phyloP scores from a whole-genome alignment of 2,113 vertebrate genomes.

The Mobula hypostoma region DNA sequence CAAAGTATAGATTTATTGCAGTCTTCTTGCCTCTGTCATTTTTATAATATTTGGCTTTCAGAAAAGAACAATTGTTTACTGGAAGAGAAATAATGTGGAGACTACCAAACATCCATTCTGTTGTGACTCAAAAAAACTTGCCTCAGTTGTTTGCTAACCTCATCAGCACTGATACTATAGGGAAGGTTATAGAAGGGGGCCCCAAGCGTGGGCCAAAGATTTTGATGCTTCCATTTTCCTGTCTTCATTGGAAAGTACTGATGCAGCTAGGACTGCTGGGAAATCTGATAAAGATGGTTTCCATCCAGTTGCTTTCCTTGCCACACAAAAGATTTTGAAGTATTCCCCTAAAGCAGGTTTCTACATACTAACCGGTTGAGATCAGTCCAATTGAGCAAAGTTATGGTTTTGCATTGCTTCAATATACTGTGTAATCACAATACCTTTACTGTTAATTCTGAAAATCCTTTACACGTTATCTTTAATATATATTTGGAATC shows the following conservation, averaged over 20 bases:
- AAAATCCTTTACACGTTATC: not conserved
- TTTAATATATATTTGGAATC: constrained; percentile 48
- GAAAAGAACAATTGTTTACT: not conserved
- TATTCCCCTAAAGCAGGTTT: too few species aligned
- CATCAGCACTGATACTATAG: not conserved
- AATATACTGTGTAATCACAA: not conserved
- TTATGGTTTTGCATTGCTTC: not conserved
- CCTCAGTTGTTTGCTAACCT: not conserved
- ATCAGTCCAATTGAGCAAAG: not conserved
- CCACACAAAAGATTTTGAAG: too few species aligned
- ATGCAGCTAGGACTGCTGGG: not conserved
- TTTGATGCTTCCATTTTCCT: not conserved
- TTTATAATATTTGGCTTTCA: not conserved
- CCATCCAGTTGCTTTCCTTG: too few species aligned
- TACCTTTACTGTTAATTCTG: not conserved
- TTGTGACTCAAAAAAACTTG: not conserved
- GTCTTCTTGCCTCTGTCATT: not conserved
- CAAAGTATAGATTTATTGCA: not conserved
- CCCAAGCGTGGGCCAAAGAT: not conserved
- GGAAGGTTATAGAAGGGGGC: not conserved
- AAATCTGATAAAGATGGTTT: not conserved
- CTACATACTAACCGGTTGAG: too few species aligned
- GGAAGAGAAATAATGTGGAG: not conserved
- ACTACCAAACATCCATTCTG: not conserved
- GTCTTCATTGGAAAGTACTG: not conserved